phyloP scores from a whole-genome alignment of 2,113 vertebrate species.

The Phalacrocorax pelagicus region DNA sequence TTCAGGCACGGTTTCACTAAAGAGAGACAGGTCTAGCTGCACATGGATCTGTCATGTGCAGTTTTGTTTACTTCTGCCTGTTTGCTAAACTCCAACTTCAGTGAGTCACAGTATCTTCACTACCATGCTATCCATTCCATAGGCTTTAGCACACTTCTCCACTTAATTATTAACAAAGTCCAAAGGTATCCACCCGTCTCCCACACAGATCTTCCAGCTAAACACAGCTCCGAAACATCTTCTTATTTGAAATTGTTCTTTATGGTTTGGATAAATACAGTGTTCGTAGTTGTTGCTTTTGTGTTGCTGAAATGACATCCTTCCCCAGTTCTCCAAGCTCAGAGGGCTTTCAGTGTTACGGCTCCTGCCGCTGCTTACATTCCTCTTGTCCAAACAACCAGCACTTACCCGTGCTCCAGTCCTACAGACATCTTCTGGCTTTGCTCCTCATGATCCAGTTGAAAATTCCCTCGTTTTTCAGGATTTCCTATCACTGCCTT shows the following conservation, averaged over 20 bases:
- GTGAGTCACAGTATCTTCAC: conserved; percentile 55
- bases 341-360: background rate
- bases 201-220: conserved; percentile 56
- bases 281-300: background rate
- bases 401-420: rapidly evolving
- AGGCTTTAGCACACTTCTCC: conserved; percentile 39
- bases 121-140: conserved; percentile 39
- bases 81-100: conserved; percentile 39
- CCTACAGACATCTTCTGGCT: background rate
- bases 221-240: conserved; percentile 27
- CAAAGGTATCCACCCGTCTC: conserved; percentile 62
- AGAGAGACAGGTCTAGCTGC: background rate
- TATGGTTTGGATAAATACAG: conserved; percentile 23
- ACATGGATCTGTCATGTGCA: background rate
- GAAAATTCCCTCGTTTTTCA: background rate
- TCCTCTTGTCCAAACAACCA: background rate
- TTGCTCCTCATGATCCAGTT: background rate
- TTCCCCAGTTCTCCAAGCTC: background rate
- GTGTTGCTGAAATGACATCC: background rate
- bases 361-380: background rate
- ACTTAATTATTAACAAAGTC: conserved; percentile 62
- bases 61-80: conserved; percentile 48
- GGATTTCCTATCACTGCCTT: background rate
- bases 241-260: conserved; percentile 34
- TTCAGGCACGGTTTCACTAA: background rate